Evolutionary conservation across 1,140 invertebrate species (phyloP), one percentile per base, ranked within the genome.

Genomic region (Neodiprion fabricii): DNA sequence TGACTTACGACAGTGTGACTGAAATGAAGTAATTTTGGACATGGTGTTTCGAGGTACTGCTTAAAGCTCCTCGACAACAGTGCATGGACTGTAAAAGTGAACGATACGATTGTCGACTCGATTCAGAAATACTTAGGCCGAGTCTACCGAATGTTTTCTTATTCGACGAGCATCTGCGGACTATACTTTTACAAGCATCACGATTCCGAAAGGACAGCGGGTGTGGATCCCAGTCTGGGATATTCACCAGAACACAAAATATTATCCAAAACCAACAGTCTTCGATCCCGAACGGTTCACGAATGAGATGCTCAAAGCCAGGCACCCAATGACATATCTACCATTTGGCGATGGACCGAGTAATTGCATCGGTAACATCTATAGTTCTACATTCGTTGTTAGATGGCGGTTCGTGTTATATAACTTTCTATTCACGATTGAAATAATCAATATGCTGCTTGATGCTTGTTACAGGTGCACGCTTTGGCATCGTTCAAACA

Each of bases 321-420:
- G 91, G 61, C 91, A 90, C 80, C 89, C 87, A 3, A 91, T 88
- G 77, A 80, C 90, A 0, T 94, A 91, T 78, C 87, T 95, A 17
- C 92, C 93, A 1, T 95, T 95, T 80, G 94, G 93, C 50, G 91
- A 92, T 71, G 94, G 93, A n/a, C 91, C 91, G 0, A 87, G 93
- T 70, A 91, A 91, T 80, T 92, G 91, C 79, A 90, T 92, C 72
- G 91, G 90, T 87, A 85, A 79, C 53, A 9, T 0, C 53, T 40
- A 40, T 40, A 61, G 67, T 76, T 66, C 48, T 82, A 17, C 73
- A 78, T 28, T n/a, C 85, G 87, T 87, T 91, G 74, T 92, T 88
- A 83, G 87, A 88, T 9, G n/a, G 8, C n/a, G 8, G 53, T 61
- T 8, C 53, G 53, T 61, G 7, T 61, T 40, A 5, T 40, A 40